Base-by-base conservation (phyloP, 2,113 vertebrate genomes). In the Leucoraja erinaceus region DNA sequence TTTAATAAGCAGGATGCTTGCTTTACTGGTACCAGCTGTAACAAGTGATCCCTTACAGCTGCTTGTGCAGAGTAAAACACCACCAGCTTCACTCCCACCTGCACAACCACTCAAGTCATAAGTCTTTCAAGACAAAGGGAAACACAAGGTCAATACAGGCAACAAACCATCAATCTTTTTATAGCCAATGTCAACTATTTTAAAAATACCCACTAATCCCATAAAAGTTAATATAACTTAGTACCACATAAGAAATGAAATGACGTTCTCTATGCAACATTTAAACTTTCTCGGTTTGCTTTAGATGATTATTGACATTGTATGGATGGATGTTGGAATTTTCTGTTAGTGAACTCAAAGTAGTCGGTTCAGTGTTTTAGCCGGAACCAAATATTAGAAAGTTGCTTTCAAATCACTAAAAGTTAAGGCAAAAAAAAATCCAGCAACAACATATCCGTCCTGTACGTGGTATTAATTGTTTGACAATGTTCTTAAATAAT, bases 1-100 rank as follows among this genome's bases (percentile, higher is more conserved):
- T 84, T 84, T 84, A 84, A 84, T 56, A 56, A 84, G 81, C 81
- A 84, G 81, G 54, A 84, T 59, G 54, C 81, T 84, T 59, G 18
- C 81, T 84, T 22, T 59, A 84, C 54, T 56, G 54, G 81, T 59
- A 84, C 54, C 81, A 84, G 81, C 81, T 59, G 54, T 22, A 84
- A 7, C 81, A 84, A 56, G 81, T 28, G 56, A 84, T 84, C 38
- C 18, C 18, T 83, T 56, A 83, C 47, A 84, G 81, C 81, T 25
- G 54, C 18, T 84, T 20, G 47, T 25, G 81, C 6, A 59, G 81
- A 59, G 70, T 72, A 20, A 1, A 72, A 16, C 18, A 18, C 70
- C 70, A 72, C 70, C 70, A 72, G 16, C 18, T 20, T 72, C 70
- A 72, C 20, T 18, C 68, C 79, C 79, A 47, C 20, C 74, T 8